Evolutionary conservation across 2,113 vertebrate species (phyloP).

Genomic region (Paracyprichromis sp.): DNA sequence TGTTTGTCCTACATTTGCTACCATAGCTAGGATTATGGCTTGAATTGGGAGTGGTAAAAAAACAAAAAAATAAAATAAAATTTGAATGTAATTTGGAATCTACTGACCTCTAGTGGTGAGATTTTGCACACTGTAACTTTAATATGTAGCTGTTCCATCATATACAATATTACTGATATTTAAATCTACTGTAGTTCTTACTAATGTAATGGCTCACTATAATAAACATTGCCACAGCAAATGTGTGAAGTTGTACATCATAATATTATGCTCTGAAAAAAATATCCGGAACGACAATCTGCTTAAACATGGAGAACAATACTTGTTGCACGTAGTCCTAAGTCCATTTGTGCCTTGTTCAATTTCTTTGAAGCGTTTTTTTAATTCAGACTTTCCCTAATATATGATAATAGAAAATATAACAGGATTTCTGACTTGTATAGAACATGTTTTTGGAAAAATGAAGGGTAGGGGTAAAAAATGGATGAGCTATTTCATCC

Average conservation of each 20-base stretch:
- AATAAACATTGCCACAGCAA: background rate
- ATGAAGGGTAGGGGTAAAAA: background rate
- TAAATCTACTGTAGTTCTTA: background rate
- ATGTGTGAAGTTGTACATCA: background rate
- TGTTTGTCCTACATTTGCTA: accelerated
- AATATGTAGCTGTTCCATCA: background rate
- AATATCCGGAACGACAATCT: background rate
- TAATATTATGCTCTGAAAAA: background rate
- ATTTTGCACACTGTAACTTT: background rate
- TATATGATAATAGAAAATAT: background rate
- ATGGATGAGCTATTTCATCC: background rate
- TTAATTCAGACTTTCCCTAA: background rate
- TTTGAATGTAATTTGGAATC: background rate
- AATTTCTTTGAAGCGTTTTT: background rate
- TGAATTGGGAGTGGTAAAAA: background rate
- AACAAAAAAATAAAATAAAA: accelerated
- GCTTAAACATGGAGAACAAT: background rate
- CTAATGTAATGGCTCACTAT: background rate
- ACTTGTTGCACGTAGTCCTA: background rate
- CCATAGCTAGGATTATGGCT: accelerated
- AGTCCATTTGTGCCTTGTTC: background rate
- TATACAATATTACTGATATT: background rate
- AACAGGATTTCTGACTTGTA: background rate
- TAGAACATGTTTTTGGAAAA: background rate
- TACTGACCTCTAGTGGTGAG: background rate